A percentile compares a stretch with the other conserved stretches of the same genome.
Conservation (phyloP, 2,113 vertebrate species). For the Thalassoma bifasciatum region DNA sequence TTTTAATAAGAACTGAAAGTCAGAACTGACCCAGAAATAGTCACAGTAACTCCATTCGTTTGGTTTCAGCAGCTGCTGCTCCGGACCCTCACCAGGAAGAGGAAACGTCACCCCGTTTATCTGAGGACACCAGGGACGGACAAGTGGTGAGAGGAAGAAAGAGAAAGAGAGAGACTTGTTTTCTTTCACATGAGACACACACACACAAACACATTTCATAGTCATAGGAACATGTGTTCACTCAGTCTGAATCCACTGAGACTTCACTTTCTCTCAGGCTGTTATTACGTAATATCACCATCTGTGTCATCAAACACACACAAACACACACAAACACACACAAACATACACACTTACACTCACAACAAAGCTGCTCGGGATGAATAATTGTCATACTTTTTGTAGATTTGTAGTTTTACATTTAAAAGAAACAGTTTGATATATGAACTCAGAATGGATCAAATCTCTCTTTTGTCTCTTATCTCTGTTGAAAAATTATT, state of each 20-base stretch:
- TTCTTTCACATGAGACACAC: neutral
- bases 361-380: too few species aligned
- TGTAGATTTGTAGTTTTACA: too few species aligned
- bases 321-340: too few species aligned
- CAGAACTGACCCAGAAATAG: constrained; percentile 96
- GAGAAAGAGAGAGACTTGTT: too few species aligned
- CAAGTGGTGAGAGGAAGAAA: neutral
- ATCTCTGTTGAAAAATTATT: too few species aligned
- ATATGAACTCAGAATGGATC: too few species aligned
- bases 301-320: constrained; percentile 12
- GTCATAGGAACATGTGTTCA: neutral
- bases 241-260: constrained; percentile 42
- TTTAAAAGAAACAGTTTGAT: too few species aligned
- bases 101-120: constrained; percentile 98
- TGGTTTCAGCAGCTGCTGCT: constrained; percentile 97
- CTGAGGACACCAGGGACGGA: constrained; percentile 71
- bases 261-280: constrained; percentile 76
- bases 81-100: constrained; percentile 90
- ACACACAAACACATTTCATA: too few species aligned
- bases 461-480: too few species aligned
- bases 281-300: constrained; percentile 81
- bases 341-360: too few species aligned
- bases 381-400: too few species aligned
- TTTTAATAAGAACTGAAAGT: neutral
- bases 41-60: constrained; percentile 99